A percentile compares a stretch with the other conserved stretches of the same genome.
Evolutionary conservation across 92 coral and sea anemone species (phyloP).

Genomic region (Epizoanthus ramosus): DNA sequence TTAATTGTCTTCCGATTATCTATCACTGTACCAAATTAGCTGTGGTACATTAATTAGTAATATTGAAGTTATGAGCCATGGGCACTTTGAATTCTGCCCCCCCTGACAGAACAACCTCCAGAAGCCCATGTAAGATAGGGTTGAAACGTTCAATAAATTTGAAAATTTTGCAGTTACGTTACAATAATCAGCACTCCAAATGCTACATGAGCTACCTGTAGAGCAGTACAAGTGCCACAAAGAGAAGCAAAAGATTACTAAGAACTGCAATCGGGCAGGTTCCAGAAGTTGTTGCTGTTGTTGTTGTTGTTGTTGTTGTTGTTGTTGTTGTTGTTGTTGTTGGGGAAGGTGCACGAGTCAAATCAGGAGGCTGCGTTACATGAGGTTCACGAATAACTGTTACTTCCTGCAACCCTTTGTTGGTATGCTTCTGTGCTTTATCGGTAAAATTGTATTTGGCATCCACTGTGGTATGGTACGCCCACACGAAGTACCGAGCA

Average conservation of each 20-base stretch:
- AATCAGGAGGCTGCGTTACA: neutral
- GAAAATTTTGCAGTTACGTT: no score
- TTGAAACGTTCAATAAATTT: no score
- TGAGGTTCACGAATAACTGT: neutral
- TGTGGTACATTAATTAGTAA: no score
- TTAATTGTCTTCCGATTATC: no score
- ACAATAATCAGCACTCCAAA: no score
- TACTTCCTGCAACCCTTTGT: conserved; percentile 11
- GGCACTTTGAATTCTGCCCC: no score
- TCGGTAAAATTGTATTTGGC: conserved; percentile 2
- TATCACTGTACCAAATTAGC: no score
- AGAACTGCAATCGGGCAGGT: neutral
- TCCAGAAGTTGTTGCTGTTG: conserved; percentile 22
- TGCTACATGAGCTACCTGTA: neutral
- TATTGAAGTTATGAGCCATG: no score
- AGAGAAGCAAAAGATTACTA: conserved; percentile 9
- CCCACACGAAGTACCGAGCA: conserved; percentile 19
- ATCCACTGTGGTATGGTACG: conserved; percentile 33
- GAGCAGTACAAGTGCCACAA: neutral
- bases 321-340: no score
- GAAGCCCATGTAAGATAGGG: no score
- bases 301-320: no score
- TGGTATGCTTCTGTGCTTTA: conserved; percentile 5
- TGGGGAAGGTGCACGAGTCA: neutral
- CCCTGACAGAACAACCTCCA: no score